Conservation (phyloP, 2,888 invertebrate species). For the Lepidochitona cinerea region DNA sequence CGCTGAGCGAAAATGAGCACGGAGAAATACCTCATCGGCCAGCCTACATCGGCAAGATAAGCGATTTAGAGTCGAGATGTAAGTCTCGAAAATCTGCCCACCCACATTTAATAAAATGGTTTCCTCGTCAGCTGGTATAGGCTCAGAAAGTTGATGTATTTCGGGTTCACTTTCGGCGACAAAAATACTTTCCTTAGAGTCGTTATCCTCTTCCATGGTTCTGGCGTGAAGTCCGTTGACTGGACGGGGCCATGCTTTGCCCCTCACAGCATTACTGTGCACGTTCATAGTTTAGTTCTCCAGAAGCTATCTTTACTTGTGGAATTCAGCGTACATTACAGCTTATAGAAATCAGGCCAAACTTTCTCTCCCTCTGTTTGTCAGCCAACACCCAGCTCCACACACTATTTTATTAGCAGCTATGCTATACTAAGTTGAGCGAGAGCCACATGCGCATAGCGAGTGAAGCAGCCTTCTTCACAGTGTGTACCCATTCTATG, state of each 20-base stretch:
- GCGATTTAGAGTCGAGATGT: conserved; percentile 47
- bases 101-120: conserved; percentile 48
- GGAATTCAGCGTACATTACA: too few species aligned
- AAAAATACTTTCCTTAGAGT: not conserved
- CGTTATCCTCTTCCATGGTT: not conserved
- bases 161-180: not conserved
- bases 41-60: conserved; percentile 46
- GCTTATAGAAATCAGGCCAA: too few species aligned
- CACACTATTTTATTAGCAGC: too few species aligned
- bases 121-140: not conserved
- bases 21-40: conserved; percentile 49
- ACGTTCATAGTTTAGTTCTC: too few species aligned
- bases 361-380: too few species aligned
- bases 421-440: too few species aligned
- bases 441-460: too few species aligned
- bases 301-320: too few species aligned
- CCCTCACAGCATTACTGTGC: too few species aligned
- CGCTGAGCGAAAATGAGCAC: conserved; percentile 46
- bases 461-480: too few species aligned
- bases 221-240: not conserved
- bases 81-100: conserved; percentile 58
- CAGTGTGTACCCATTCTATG: too few species aligned
- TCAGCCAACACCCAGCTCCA: too few species aligned
- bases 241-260: not conserved
- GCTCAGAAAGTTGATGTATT: not conserved